phyloP scores from a whole-genome alignment of 2,113 vertebrate species.

The Epinephelus lanceolatus region DNA sequence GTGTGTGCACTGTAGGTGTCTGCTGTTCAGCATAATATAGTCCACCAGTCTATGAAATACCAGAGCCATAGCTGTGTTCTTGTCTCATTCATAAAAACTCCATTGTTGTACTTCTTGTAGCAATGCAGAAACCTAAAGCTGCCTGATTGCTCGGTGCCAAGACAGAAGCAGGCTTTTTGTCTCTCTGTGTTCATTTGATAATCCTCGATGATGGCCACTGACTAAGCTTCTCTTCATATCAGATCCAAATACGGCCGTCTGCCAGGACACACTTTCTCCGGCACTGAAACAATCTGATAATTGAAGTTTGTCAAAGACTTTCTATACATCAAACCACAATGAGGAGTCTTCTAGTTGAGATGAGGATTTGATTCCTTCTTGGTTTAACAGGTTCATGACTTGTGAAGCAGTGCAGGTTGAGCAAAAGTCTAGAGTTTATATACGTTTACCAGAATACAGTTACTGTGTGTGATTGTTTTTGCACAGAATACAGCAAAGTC shows the following conservation, averaged over 20 bases:
- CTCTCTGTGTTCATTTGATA: constrained; percentile 71
- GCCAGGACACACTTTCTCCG: constrained; percentile 56
- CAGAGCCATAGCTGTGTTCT: neutral
- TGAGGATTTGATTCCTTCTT: constrained; percentile 4
- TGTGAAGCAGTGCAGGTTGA: constrained; percentile 2
- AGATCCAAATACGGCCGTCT: constrained; percentile 52
- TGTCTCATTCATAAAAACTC: constrained; percentile 47
- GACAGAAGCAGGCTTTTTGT: constrained; percentile 71
- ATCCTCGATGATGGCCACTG: constrained; percentile 66
- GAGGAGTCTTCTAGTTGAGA: neutral
- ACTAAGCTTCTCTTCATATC: constrained; percentile 71
- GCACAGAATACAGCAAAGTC: constrained; percentile 3
- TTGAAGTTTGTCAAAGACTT: constrained; percentile 30
- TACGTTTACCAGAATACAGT: neutral
- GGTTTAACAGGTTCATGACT: constrained; percentile 7
- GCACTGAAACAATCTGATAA: constrained; percentile 54
- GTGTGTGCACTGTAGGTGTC: neutral
- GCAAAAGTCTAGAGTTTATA: neutral
- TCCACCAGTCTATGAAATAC: constrained; percentile 4
- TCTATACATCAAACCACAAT: constrained; percentile 14
- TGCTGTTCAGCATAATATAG: neutral
- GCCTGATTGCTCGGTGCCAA: constrained; percentile 49
- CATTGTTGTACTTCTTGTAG: constrained; percentile 44
- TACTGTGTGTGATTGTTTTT: neutral
- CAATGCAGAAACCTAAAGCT: constrained; percentile 50